Evolutionary conservation across 2,113 vertebrate genomes (phyloP), one percentile per base, ranked within the genome.

Genomic region (Taxidea taxus): DNA sequence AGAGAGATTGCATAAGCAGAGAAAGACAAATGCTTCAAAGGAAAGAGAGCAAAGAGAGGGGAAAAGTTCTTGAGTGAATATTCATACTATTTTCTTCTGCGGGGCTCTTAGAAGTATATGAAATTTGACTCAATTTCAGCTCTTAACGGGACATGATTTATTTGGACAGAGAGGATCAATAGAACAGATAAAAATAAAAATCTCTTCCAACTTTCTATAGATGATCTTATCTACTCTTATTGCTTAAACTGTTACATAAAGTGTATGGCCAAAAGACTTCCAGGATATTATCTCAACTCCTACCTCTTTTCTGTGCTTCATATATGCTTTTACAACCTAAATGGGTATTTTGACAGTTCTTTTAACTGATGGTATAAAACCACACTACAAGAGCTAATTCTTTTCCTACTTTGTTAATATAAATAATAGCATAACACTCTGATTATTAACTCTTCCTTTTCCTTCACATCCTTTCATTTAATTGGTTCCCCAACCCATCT

Each of bases 11-110:
- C 51, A 51, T 23, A 89, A 84, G 70, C 77, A 93, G 91, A 95
- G 72, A 70, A 93, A 82, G 80, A 80, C 83, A 82, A 91, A 34
- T 83, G 60, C 66, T 91, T 96, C 91, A 78, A 93, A 95, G 11
- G 81, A 81, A 86, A 93, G 88, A 85, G 64, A 91, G 44, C 64
- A 80, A 78, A 83, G 56, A 68, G 5, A 27, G 42, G 25, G 23
- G 1, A 2, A 60, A 42, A 34, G 10, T 89, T 88, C 60, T 86
- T 86, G 78, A 87, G 82, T 29, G 56, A 86, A 74, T n/a, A 75
- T n/a, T 42, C 82, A 60, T 54, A 91, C 27, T 64, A 60, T 93
- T 91, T 87, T 80, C 87, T 91, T 83, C 42, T 87, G n/a, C 74
- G 74, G 31, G 13, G 9, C 34, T 97, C 58, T 88, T 56, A 60